Evolutionary conservation across 1,140 invertebrate species (phyloP).

Genomic region (Tenebrio molitor): DNA sequence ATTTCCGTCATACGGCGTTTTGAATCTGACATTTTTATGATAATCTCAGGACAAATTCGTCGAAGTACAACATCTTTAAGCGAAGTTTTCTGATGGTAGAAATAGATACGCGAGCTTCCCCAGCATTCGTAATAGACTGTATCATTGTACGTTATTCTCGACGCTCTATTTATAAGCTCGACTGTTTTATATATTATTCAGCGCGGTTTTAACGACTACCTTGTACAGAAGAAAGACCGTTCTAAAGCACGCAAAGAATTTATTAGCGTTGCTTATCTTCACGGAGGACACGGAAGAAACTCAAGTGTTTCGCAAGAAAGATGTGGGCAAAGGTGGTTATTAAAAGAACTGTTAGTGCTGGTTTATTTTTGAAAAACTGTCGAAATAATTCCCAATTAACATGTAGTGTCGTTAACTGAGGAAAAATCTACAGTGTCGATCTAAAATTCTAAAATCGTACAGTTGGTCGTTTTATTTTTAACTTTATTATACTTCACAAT

Average conservation of each 20-base stretch:
- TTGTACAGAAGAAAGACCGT: background rate
- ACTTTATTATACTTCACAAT: background rate
- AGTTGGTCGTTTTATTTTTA: too few species aligned
- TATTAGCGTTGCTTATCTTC: background rate
- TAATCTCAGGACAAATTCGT: background rate
- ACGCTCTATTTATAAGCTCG: slow-evolving; percentile 11
- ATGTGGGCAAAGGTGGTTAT: too few species aligned
- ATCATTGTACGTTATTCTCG: slow-evolving; percentile 8
- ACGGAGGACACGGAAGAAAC: background rate
- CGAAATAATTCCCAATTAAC: too few species aligned
- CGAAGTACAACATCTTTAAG: background rate
- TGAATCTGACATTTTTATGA: background rate
- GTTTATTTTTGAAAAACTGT: too few species aligned
- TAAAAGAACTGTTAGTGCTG: too few species aligned
- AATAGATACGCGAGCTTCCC: slow-evolving; percentile 7
- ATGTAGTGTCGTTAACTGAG: too few species aligned
- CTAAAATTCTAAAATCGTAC: too few species aligned
- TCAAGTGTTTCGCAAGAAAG: too few species aligned
- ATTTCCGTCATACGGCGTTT: too few species aligned
- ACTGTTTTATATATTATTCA: slow-evolving; percentile 1
- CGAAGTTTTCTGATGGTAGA: background rate
- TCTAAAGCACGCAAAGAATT: background rate
- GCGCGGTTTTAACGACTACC: background rate
- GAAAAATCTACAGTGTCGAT: too few species aligned
- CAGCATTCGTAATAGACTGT: slow-evolving; percentile 1